Evolutionary conservation across 2,888 invertebrate genomes (phyloP).

Genomic region (Calliopum simillimum): DNA sequence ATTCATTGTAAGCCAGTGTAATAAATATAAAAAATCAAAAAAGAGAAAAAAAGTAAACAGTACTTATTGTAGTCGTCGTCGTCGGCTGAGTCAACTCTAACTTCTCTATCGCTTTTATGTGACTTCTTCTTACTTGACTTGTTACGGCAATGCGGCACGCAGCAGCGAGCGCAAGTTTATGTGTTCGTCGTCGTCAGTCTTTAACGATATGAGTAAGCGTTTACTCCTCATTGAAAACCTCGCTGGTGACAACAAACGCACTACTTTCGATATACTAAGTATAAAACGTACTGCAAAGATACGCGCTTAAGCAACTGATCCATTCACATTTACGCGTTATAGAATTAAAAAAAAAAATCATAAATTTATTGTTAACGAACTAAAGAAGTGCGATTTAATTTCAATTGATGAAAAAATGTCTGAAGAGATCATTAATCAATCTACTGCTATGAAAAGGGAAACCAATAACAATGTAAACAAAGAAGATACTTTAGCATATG

Average conservation of each 20-base stretch:
- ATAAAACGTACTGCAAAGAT: constrained; percentile 39
- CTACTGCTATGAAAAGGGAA: not conserved
- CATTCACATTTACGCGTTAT: too few species aligned
- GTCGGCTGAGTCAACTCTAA: constrained; percentile 34
- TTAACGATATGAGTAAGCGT: constrained; percentile 48
- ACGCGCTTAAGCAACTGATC: constrained; percentile 24
- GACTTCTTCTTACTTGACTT: constrained; percentile 17
- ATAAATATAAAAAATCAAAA: constrained; percentile 10
- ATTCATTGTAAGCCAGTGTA: constrained; percentile 9
- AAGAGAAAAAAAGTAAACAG: constrained; percentile 16
- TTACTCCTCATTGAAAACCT: constrained; percentile 11
- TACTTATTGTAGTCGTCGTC: constrained; percentile 16
- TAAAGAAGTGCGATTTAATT: not conserved
- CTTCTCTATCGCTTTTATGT: constrained; percentile 30
- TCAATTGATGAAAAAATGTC: constrained; percentile 8
- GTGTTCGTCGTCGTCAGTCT: constrained; percentile 41
- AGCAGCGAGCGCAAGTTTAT: constrained; percentile 11
- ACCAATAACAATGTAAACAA: constrained; percentile 22
- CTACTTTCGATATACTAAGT: constrained; percentile 21
- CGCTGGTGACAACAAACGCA: constrained; percentile 17
- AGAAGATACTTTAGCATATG: constrained; percentile 23
- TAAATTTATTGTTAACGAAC: too few species aligned
- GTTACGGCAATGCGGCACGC: too few species aligned
- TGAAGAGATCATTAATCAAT: constrained; percentile 10
- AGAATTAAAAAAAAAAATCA: too few species aligned